Evolutionary conservation across 2,113 vertebrate species (phyloP), one percentile per base, ranked within the genome.

Genomic region (Orcinus orca): DNA sequence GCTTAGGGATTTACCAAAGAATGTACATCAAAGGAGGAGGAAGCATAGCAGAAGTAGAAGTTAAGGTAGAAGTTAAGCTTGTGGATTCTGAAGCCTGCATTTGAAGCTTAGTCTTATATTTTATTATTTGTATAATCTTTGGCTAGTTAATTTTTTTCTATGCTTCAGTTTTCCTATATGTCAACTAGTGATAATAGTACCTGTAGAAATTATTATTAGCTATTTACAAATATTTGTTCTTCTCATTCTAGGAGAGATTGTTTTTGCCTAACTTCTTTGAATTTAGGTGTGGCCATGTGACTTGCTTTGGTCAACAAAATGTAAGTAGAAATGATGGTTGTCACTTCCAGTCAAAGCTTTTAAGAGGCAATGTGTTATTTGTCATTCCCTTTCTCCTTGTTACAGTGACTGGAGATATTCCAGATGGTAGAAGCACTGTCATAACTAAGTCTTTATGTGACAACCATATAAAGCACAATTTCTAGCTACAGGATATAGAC

Each of bases 281-380:
- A 62, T 3, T 86, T 74, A 55, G 33, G 47, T 15, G 89, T 33
- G 58, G 41, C 50, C 21, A 68, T 44, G 17, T 93, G 82, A 71
- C 33, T 93, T 92, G 31, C 7, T 82, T 92, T 83, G 41, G 21
- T 92, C 53, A 86, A 91, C 53, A 95, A 83, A 90, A 73, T 58
- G 0, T 55, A 93, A 50, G 9, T 36, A 47, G 41, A 70, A 92
- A 33, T 80, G 41, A 82, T 25, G 38, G 8, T 5, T 94, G 26
- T 90, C 58, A 60, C 9, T 89, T 70, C 53, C 33, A 44, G 63
- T 94, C 21, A 86, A 90, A 92, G 33, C 6, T 41, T 44, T 76
- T 82, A 83, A 29, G 26, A 90, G 38, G n/a, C 23, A 26, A 3
- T 26, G 60, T 81, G 74, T 5, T 85, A 33, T 63, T 14, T 50